These are phyloP conservation scores for Phenganax stokvisi DNA, from an alignment of 92 coral and sea anemone species.

Conservation along the genomic window DNA sequence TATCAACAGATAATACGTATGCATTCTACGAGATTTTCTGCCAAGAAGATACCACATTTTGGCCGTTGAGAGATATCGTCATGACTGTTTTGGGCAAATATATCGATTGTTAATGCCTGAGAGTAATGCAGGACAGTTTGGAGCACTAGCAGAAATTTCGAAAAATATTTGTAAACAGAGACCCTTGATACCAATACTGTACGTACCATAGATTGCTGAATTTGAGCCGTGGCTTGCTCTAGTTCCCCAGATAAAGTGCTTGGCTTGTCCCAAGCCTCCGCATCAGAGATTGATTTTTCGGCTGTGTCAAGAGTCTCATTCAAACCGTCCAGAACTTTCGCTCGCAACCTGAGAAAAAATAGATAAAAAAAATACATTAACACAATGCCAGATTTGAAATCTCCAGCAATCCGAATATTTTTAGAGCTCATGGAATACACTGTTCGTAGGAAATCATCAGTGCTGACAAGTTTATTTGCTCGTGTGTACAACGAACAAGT, in stretches of 20 bases:
- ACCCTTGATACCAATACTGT: neutral
- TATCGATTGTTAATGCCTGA: too few species aligned
- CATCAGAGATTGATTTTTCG: constrained; percentile 44
- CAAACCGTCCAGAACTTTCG: constrained; percentile 14
- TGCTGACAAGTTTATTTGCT: too few species aligned
- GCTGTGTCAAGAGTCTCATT: constrained; percentile 14
- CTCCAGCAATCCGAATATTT: too few species aligned
- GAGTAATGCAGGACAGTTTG: neutral
- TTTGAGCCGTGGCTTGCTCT: constrained; percentile 24
- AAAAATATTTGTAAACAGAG: neutral
- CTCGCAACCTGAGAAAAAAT: constrained; percentile 9
- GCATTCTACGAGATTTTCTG: too few species aligned
- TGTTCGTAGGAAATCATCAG: too few species aligned
- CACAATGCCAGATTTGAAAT: neutral
- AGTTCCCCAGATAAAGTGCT: constrained; percentile 17
- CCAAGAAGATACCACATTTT: too few species aligned
- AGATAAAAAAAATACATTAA: neutral
- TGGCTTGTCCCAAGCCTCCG: constrained; percentile 39
- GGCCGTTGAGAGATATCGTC: too few species aligned
- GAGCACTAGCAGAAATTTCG: neutral
- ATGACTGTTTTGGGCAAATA: too few species aligned
- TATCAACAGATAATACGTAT: too few species aligned
- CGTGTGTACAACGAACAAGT: too few species aligned
- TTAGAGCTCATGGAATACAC: too few species aligned
- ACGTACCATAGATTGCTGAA: constrained; percentile 30